Evolutionary conservation across 2,797 vertebrate genomes (phyloP), one percentile per base, ranked within the genome.

Genomic region (Harpagifer antarcticus): DNA sequence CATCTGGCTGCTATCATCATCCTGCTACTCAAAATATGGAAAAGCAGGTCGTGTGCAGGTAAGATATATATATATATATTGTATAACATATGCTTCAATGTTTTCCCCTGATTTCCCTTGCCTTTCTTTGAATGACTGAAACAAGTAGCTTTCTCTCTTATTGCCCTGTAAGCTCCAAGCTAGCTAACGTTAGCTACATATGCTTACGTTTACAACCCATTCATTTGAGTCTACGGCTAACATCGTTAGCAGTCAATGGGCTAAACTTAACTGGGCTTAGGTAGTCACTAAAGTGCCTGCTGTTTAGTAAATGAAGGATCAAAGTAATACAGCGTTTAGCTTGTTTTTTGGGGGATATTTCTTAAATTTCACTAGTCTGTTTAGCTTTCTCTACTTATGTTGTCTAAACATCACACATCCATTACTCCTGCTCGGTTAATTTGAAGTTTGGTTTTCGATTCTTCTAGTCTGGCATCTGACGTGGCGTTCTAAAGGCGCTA

Each of bases 1-100:
- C 98, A 99, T 93, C 86, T 99, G 91, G 97, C 97, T 88, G 98
- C 98, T 81, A 98, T 99, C 94, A 97, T 99, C 92, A 99, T 99
- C 89, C 93, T 99, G 91, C 96, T 99, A 54, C 96, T 99, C 43
- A 99, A 99, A 93, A 98, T 99, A 92, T 99, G 98, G 98, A 99
- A 98, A 91, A 97, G 84, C 95, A 97, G 97, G 86, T 99, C 98
- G 33, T 99, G 98, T 94, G 97, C 98, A 82, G 98, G 98, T 99
- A 91, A 93, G 87, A 27, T 9, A 2, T 43, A 5, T 43, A 8
- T 45, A 8, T 45, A 5, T 40, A 8, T 0, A n/a, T n/a, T 47
- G 5, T 6, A 20, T 1, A 6, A 13, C 13, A 19, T 2, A 13
- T 42, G 16, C 17, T 9, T 0, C 9, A 13, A 0, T 20, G 1